Base-by-base conservation (phyloP, 2,797 vertebrate genomes). In the Parauchenoglanis ngamensis region DNA sequence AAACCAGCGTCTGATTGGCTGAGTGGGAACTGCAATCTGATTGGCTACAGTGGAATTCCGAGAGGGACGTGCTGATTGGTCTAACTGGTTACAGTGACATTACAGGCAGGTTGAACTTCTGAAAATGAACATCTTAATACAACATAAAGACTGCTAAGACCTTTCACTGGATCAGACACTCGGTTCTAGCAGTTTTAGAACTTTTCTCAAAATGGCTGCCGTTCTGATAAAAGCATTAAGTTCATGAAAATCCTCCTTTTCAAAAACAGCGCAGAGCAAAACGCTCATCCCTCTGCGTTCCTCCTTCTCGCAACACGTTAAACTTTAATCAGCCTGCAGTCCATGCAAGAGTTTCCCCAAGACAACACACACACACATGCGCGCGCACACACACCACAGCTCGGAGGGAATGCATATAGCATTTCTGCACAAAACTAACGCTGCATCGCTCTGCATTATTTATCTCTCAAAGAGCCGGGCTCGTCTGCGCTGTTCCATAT, bases 351-450 rank as follows among this genome's bases (percentile, higher is more conserved):
- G 76, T 68, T 86, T 89, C 31, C 86, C 87, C 85, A 90, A 84
- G 79, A 85, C 84, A 73, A 83, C 85, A 88, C 83, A 83, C 65
- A 72, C 67, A 78, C 57, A 89, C 82, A 85, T 49, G 75, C 84
- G 77, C 87, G 83, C 84, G 73, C 54, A 59, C 40, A 84, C 59
- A 72, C 75, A 81, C 57, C 70, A 57, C 79, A 75, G 79, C 87
- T 86, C 59, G 54, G 56, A 90, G 63, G 80, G 84, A 73, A 68
- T 91, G 91, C 89, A 92, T 89, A 90, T 90, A 92, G 88, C 89
- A 90, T 89, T 87, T 91, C 83, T 85, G 52, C 92, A 93, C 92
- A 91, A 92, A 92, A 92, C 92, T 91, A 93, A 94, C 93, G 92
- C 93, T 85, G 67, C 81, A 85, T 87, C 88, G 85, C 86, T 91